phyloP scores from a whole-genome alignment of 2,888 invertebrate genomes.

The Arge pagana region DNA sequence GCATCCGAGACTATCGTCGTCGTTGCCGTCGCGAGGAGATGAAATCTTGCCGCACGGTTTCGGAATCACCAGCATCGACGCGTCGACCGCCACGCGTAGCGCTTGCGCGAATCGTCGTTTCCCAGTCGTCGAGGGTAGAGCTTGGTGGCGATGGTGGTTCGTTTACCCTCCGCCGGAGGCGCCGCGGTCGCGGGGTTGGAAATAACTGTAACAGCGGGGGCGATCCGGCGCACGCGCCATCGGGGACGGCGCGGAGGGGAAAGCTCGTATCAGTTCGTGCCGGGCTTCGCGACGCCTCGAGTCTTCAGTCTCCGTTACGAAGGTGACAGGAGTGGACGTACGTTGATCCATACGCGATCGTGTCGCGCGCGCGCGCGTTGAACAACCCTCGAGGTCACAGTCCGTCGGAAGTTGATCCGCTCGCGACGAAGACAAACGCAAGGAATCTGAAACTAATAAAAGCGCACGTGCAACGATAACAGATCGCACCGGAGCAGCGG shows the following conservation, averaged over 20 bases:
- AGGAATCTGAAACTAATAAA: no score
- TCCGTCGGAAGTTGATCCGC: no score
- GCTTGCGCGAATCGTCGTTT: background rate
- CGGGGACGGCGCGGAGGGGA: constrained; percentile 35
- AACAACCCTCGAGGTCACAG: background rate
- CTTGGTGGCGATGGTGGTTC: background rate
- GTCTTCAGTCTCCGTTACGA: constrained; percentile 50
- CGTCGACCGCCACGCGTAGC: background rate
- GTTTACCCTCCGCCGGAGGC: constrained; percentile 26
- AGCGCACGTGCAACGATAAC: no score
- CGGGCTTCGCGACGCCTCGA: constrained; percentile 52
- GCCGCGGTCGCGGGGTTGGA: constrained; percentile 5
- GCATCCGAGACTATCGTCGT: no score
- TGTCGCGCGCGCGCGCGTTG: background rate
- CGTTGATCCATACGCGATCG: background rate
- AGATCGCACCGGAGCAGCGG: no score
- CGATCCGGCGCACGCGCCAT: constrained; percentile 22
- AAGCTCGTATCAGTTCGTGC: constrained; percentile 51
- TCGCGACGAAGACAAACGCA: no score
- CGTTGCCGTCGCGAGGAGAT: constrained; percentile 1
- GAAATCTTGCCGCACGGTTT: background rate
- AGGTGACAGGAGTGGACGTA: constrained; percentile 38
- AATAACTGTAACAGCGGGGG: background rate
- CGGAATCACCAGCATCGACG: background rate
- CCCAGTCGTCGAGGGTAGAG: constrained; percentile 8